Base-by-base conservation (phyloP, 2,797 vertebrate genomes). In the Sebastes minor region DNA sequence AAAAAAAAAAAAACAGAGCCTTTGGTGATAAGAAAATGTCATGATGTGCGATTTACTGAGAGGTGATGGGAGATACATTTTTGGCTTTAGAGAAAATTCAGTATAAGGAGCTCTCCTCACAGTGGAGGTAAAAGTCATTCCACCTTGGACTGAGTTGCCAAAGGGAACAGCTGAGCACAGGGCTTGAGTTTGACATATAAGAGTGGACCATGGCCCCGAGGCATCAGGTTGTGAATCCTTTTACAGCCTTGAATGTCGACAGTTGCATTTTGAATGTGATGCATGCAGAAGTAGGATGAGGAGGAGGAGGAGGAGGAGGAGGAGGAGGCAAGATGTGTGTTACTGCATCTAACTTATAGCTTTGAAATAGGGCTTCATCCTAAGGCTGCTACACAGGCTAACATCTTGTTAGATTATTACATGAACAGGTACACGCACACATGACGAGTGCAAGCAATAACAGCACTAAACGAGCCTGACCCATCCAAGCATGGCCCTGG, bases 151-250 rank as follows among this genome's bases (percentile, higher is more conserved):
- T 62, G 52, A 73, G 25, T 14, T 18, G 66, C 67, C 59, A 35
- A 22, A 73, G 66, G 56, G 59, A 78, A 62, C 57, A 80, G 68
- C 56, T 57, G 66, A 55, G 59, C 62, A 8, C 35, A 1, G 60
- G 60, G 28, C 30, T 33, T 46, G 59, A 84, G 61, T 27, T 9
- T 27, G 10, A 67, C n/a, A 28, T 59, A 14, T 55, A 62, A 33
- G 49, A 72, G 55, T 32, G 56, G 68, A 74, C 66, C 14, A 8
- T 79, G 74, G 65, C 74, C 67, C 33, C 1, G 2, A 71, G 70
- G 79, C 61, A 22, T 56, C 33, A 66, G 14, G 8, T 63, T 82
- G 78, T 30, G 71, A 78, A 70, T 88, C 76, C 25, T 78, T 85
- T 77, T 68, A 53, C 32, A 74, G 63, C 22, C n/a, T 27, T 76